Conservation (phyloP, 2,888 invertebrate genomes). For the Spicauda simplicius region DNA sequence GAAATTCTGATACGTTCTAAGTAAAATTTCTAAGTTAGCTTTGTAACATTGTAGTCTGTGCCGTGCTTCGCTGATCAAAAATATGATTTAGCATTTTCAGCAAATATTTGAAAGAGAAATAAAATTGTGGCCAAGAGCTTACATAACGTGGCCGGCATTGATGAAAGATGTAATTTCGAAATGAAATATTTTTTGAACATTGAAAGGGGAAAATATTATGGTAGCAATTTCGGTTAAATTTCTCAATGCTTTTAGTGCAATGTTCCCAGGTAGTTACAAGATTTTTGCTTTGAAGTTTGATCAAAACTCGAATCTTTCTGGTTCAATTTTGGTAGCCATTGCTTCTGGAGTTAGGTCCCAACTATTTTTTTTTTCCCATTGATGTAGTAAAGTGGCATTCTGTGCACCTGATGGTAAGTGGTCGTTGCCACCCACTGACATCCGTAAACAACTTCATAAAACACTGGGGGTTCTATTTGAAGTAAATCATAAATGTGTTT, state of each 20-base stretch:
- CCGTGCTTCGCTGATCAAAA: conserved; percentile 1
- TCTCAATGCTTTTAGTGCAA: not conserved
- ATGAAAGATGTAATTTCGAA: not conserved
- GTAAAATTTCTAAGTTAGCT: not conserved
- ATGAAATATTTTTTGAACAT: not conserved
- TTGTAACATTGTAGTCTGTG: not conserved
- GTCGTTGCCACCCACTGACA: too few relatives aligned
- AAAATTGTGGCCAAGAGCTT: not conserved
- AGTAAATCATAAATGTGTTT: too few relatives aligned
- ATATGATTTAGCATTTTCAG: conserved; percentile 1
- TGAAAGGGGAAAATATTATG: not conserved
- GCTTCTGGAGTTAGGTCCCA: too few relatives aligned
- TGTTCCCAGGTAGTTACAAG: too few relatives aligned
- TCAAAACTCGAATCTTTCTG: too few relatives aligned
- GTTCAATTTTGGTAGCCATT: too few relatives aligned
- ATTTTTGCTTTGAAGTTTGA: too few relatives aligned
- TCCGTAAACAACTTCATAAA: too few relatives aligned
- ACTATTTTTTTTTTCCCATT: too few relatives aligned
- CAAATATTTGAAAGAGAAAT: conserved; percentile 3
- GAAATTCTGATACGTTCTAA: not conserved
- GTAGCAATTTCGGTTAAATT: not conserved
- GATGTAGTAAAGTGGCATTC: too few relatives aligned
- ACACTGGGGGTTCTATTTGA: too few relatives aligned
- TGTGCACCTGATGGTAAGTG: too few relatives aligned
- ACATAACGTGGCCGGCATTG: not conserved